Evolutionary conservation across 2,888 invertebrate species (phyloP).

Genomic region (Campoletis raptor): DNA sequence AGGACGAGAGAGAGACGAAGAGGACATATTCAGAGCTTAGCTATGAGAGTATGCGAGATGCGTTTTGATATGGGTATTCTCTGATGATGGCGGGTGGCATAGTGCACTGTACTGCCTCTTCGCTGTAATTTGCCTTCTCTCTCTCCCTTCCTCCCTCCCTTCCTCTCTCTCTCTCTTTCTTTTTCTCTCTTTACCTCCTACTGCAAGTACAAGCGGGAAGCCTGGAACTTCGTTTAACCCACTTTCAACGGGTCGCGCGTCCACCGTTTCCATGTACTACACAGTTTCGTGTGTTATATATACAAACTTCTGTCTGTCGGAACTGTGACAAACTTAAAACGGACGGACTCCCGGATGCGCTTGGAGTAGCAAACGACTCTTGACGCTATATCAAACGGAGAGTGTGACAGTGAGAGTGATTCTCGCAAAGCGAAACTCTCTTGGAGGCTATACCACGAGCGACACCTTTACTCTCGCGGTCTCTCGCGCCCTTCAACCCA

Average conservation of each 20-base stretch:
- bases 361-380: constrained; percentile 57
- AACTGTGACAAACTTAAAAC: constrained; percentile 78
- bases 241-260: constrained; percentile 75
- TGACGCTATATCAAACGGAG: constrained; percentile 57
- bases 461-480: constrained; percentile 50
- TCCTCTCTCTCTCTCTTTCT: constrained; percentile 40
- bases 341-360: constrained; percentile 63
- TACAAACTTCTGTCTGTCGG: constrained; percentile 39
- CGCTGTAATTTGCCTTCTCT: constrained; percentile 40
- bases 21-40: constrained; percentile 9
- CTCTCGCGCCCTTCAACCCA: constrained; percentile 52
- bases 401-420: constrained; percentile 47
- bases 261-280: constrained; percentile 25
- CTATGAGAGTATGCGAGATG: constrained; percentile 27
- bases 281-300: constrained; percentile 41
- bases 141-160: no score
- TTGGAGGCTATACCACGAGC: constrained; percentile 41
- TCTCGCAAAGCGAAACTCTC: constrained; percentile 46
- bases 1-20: constrained; percentile 32
- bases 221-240: constrained; percentile 80
- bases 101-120: constrained; percentile 34
- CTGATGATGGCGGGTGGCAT: constrained; percentile 45
- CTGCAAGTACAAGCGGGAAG: constrained; percentile 54
- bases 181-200: constrained; percentile 27
- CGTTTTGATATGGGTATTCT: constrained; percentile 45